Evolutionary conservation across 2,888 invertebrate genomes (phyloP), one percentile per base, ranked within the genome.

Genomic region (Erebia epiphron): DNA sequence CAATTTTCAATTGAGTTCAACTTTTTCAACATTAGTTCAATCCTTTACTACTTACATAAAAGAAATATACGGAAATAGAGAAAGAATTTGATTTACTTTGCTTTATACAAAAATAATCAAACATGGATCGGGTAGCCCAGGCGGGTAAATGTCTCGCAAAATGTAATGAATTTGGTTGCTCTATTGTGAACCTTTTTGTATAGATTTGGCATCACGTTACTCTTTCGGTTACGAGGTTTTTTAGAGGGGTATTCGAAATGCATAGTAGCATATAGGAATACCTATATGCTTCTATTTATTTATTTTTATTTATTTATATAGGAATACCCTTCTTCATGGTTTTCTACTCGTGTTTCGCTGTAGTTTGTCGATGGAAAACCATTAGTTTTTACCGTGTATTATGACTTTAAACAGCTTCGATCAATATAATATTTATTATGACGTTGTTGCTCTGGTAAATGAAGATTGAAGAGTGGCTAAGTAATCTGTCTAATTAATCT

Each of bases 141-240:
- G 66, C 56, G 49, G 66, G 54, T 66, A 70, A 70, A 26, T 66
- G 60, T 60, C 16, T 16, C 58, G 63, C 50, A 64, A 64, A 71
- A 41, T 52, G 69, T 72, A 69, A 67, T 69, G 66, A 67, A 72
- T 72, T 72, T 63, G 63, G 41, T 62, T 66, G 52, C 62, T 63
- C 50, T 62, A 43, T 62, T 67, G 57, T 61, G 41, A 64, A 57
- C 54, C 52, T 18, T 43, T 63, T 67, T 58, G 62, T 60, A 72
- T 64, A 64, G 68, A 18, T 52, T 60, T 64, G 60, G 18, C 52
- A 57, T 69, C 69, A 67, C 67, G 72, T 67, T 43, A 26, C 46
- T 58, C 65, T 67, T 67, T 64, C 67, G 35, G 54, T 63, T n/a
- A 58, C 9, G 14, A 57, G 14, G 5, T 26, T 50, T 14, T 54